Evolutionary conservation across 1,140 invertebrate genomes (phyloP).

Genomic region (Mamestra configurata): DNA sequence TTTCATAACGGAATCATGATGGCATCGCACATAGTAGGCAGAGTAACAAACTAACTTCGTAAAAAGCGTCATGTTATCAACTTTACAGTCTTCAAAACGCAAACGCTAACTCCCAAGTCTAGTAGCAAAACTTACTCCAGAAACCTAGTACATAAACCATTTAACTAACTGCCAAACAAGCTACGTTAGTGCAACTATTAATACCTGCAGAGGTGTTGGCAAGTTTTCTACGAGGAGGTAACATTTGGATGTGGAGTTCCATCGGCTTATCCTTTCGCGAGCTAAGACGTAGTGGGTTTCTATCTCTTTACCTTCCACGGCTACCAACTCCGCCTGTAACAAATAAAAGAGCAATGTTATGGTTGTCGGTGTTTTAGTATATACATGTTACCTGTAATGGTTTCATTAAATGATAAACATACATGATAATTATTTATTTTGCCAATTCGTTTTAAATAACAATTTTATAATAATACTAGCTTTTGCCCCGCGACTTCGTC

Average conservation of each 20-base stretch:
- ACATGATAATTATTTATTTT: too few relatives aligned
- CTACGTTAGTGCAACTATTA: constrained; percentile 13
- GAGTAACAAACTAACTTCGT: too few relatives aligned
- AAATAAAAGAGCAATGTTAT: constrained; percentile 53
- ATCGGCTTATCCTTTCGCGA: constrained; percentile 89
- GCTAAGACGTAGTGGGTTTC: constrained; percentile 91
- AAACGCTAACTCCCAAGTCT: background rate
- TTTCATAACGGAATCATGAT: too few relatives aligned
- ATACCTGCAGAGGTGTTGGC: constrained; percentile 89
- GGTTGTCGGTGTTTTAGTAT: background rate
- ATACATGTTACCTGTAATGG: too few relatives aligned
- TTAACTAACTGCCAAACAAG: background rate
- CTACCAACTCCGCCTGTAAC: constrained; percentile 90
- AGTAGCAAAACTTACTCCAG: background rate
- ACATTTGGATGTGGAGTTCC: constrained; percentile 90
- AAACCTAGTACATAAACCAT: background rate
- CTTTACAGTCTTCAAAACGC: background rate
- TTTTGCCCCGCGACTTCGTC: too few relatives aligned
- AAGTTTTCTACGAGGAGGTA: constrained; percentile 90
- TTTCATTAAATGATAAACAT: too few relatives aligned
- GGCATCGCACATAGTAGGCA: too few relatives aligned
- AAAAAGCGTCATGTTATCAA: too few relatives aligned
- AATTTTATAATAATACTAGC: too few relatives aligned
- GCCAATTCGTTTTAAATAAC: too few relatives aligned
- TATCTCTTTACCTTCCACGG: constrained; percentile 91